Conservation (phyloP, 2,113 vertebrate genomes). For the Mirounga angustirostris region DNA sequence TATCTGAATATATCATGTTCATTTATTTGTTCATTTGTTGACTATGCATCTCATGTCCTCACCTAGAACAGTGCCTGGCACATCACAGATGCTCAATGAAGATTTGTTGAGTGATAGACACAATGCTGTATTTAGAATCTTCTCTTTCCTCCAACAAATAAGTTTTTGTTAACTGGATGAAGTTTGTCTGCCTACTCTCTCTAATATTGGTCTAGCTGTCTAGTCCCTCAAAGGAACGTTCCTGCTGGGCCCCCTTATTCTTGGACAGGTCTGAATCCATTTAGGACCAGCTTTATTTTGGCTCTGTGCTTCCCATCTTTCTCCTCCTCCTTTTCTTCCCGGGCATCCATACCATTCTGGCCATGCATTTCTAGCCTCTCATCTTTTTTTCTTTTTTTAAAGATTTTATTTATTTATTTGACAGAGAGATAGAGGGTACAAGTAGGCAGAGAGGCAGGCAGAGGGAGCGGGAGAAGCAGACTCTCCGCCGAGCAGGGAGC, state of each 20-base stretch:
- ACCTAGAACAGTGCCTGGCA: slow-evolving; percentile 62
- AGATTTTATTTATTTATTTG: too few species aligned
- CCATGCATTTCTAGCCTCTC: background rate
- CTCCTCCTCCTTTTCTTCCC: background rate
- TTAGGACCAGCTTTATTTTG: background rate
- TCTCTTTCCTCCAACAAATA: background rate
- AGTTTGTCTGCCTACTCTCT: background rate
- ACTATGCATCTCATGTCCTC: background rate
- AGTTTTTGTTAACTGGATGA: slow-evolving; percentile 53
- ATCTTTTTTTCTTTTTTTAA: background rate
- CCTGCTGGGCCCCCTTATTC: background rate
- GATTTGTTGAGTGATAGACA: slow-evolving; percentile 36
- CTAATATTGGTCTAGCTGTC: background rate
- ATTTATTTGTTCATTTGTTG: slow-evolving; percentile 18
- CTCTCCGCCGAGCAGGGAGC: too few species aligned
- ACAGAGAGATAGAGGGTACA: too few species aligned
- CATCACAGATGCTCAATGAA: background rate
- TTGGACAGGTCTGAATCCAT: background rate
- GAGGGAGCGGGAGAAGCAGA: too few species aligned
- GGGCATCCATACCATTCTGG: background rate
- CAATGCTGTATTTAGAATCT: slow-evolving; percentile 46
- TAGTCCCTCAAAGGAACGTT: background rate
- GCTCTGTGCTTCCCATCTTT: background rate
- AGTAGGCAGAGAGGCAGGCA: too few species aligned
- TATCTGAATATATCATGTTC: background rate